Evolutionary conservation across 2,888 invertebrate species (phyloP), one percentile per base, ranked within the genome.

Genomic region (Platycheirus rosarum): DNA sequence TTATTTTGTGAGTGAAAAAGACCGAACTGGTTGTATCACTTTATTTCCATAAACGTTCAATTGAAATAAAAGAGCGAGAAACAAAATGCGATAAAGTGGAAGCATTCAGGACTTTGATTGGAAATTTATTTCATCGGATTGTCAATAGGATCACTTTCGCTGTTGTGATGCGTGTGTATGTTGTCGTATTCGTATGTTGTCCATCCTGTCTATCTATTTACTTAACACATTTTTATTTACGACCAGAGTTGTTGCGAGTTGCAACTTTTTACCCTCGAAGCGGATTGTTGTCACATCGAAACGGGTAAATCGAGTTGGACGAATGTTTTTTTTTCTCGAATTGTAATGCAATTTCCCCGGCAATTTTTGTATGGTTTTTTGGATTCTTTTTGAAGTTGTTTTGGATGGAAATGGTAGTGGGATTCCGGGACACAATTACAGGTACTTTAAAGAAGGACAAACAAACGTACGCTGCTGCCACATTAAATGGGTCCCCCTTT

Each of bases 111-210:
- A 75, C 57, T 65, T 70, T 69, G 62, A 62, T 78, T 66, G 62
- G 42, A 29, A 44, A 71, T 65, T 57, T 60, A 44, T 63, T 23
- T 71, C 40, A 55, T 48, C 42, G 37, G 69, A 65, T 75, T 76
- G 76, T 76, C 76, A 76, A 80, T 76, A 14, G 80, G 76, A 80
- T 76, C 80, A 80, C 80, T 80, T 80, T 80, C 80, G 70, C 70
- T 68, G 20, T 44, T 18, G 44, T 42, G 53, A 51, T 68, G 53
- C 26, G 29, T 46, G 29, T 37, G 55, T 23, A 46, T 37, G 11
- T 26, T 26, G 26, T n/a, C n/a, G n/a, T n/a, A n/a, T n/a, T n/a
- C n/a, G 55, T 23, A 46, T 37, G 11, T 26, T 26, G 26, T 55
- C 14, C 29, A 18, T 40, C 46, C 37, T 48, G 62, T 48, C 44